Evolutionary conservation across 2,113 vertebrate genomes (phyloP), one percentile per base, ranked within the genome.

Genomic region (Carettochelys insculpta): DNA sequence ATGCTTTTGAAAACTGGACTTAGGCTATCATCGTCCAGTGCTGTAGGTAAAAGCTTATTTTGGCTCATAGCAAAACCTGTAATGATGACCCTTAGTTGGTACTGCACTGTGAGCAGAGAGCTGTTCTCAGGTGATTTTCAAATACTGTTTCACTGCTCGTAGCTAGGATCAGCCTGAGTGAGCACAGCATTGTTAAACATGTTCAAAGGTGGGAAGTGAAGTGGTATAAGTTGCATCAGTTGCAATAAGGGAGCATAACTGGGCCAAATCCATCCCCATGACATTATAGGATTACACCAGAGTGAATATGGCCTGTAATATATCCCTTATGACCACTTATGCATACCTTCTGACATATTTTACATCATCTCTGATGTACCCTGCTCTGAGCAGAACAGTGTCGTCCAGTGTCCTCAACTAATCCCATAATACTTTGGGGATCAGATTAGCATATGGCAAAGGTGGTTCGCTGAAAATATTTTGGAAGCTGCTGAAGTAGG

Each of bases 331-430:
- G 38, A 22, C n/a, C 38, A 51, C 51, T 53, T 2, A 16, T n/a
- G n/a, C n/a, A n/a, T n/a, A n/a, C n/a, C n/a, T n/a, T n/a, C 12
- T 1, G 5, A 7, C 0, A 22, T 2, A 0, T 53, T 85, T 85
- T 48, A 50, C 75, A 87, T 3, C 73, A 43, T 24, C 77, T 77
- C 41, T 85, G 75, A 13, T 19, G 29, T 45, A 27, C n/a, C 38
- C 48, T 22, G 38, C 11, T 38, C 87, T 68, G 87, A 22, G 20
- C 34, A 51, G 41, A 73, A 73, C 25, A 38, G 24, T 73, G 10
- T 22, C n/a, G 34, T 9, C 13, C n/a, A n/a, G 2, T 78, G 41
- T 34, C 1, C 11, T 3, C 48, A 79, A 53, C 25, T 73, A 41
- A 79, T 14, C 52, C 7, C 10, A 0, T 3, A 29, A 12, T n/a